phyloP scores from a whole-genome alignment of 2,797 vertebrate species.

The Tapera naevia region DNA sequence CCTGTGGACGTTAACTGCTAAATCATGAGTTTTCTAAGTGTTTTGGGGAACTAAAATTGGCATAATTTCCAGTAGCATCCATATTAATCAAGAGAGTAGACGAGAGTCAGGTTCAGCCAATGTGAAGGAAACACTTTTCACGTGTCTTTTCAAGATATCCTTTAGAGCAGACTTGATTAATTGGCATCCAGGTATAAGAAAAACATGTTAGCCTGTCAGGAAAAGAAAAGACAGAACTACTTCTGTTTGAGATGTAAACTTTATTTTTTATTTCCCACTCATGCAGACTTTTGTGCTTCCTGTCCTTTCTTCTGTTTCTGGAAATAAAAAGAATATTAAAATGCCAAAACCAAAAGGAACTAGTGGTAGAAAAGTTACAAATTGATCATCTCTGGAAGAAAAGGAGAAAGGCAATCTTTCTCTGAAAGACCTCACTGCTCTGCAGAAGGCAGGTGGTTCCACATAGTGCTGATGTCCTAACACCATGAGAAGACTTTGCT shows the following conservation, averaged over 20 bases:
- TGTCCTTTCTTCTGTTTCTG: not conserved
- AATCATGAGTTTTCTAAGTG: not conserved
- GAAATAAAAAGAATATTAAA: not conserved
- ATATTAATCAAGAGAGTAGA: not conserved
- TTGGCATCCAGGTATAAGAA: not conserved
- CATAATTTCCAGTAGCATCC: not conserved
- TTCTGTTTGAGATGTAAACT: not conserved
- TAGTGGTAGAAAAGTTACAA: not conserved
- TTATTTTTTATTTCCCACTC: not conserved
- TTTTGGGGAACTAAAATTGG: not conserved
- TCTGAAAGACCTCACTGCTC: not conserved
- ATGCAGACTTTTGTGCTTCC: not conserved
- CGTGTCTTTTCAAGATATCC: not conserved
- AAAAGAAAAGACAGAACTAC: not conserved
- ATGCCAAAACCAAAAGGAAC: not conserved
- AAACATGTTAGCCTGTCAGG: not conserved
- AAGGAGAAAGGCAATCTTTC: not conserved
- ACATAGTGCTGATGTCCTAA: accelerated
- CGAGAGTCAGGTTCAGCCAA: not conserved
- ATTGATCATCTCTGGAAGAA: not conserved
- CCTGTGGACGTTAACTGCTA: not conserved
- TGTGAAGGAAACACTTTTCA: not conserved
- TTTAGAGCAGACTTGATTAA: not conserved
- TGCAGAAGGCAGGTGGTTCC: not conserved
- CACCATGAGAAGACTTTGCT: not conserved